Evolutionary conservation across 2,888 invertebrate genomes (phyloP).

Genomic region (Archips crataeganus): DNA sequence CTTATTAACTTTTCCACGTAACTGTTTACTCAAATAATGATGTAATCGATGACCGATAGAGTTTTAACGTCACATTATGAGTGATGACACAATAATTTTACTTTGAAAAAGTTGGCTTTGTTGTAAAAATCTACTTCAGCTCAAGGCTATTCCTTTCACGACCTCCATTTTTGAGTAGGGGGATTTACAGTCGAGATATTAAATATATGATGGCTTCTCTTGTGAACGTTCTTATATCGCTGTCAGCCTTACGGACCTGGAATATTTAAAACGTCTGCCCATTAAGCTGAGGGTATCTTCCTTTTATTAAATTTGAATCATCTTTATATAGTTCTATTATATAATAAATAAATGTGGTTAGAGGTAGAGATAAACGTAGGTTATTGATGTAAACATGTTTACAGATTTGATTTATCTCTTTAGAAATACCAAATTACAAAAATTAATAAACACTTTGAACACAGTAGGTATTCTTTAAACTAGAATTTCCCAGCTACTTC

Average conservation of each 20-base stretch:
- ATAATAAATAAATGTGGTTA: neutral
- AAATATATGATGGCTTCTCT: constrained; percentile 20
- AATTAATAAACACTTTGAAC: no score
- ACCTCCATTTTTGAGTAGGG: constrained; percentile 3
- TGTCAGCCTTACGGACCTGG: neutral
- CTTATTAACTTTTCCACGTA: neutral
- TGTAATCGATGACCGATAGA: constrained; percentile 4
- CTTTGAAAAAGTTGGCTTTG: constrained; percentile 8
- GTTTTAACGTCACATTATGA: constrained; percentile 15
- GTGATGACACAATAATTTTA: constrained; percentile 12
- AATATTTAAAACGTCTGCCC: neutral
- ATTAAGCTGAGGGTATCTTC: neutral
- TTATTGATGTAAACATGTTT: no score
- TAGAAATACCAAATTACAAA: no score
- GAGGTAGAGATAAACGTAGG: neutral
- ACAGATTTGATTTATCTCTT: no score
- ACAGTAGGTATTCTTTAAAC: no score
- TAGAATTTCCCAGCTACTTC: no score
- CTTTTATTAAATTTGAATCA: constrained; percentile 9
- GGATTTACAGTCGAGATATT: neutral
- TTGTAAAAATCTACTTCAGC: neutral
- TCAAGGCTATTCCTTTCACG: neutral
- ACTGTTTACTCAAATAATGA: neutral
- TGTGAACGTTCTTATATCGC: neutral
- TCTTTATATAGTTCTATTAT: neutral